phyloP scores from a whole-genome alignment of 2,113 vertebrate species.

The Pomatostomus ruficeps region DNA sequence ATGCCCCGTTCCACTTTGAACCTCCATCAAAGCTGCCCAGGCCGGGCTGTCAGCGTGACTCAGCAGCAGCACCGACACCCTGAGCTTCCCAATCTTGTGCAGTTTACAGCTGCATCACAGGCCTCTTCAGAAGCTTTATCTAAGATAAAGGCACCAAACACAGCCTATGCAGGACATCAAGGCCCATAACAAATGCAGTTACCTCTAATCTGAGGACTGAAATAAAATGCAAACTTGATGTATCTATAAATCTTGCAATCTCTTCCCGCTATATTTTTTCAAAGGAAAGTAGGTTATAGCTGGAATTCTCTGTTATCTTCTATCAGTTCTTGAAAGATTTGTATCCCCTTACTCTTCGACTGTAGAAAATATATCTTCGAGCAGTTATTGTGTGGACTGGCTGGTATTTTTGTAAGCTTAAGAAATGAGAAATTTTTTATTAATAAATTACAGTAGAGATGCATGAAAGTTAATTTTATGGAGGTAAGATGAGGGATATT shows the following conservation, averaged over 20 bases:
- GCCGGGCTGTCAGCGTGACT: not conserved
- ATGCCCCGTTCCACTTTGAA: not conserved
- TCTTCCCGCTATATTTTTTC: not conserved
- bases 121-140: not conserved
- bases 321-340: not conserved
- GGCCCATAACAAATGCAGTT: not conserved
- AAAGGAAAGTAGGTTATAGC: not conserved
- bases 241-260: not conserved
- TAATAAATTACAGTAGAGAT: not conserved
- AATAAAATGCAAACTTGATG: not conserved
- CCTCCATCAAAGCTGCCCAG: not conserved
- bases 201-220: not conserved
- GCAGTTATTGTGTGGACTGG: not conserved
- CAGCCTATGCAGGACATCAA: not conserved
- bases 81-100: not conserved
- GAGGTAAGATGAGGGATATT: not conserved
- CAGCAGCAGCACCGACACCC: not conserved
- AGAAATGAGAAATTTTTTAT: not conserved
- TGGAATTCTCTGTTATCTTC: not conserved
- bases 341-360: not conserved
- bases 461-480: not conserved
- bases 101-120: not conserved
- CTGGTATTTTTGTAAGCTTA: not conserved
- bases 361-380: not conserved
- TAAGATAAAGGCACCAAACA: not conserved